These are phyloP conservation scores for Tipula helvola DNA, from an alignment of 2,888 invertebrate genomes.

Conservation along the genomic window DNA sequence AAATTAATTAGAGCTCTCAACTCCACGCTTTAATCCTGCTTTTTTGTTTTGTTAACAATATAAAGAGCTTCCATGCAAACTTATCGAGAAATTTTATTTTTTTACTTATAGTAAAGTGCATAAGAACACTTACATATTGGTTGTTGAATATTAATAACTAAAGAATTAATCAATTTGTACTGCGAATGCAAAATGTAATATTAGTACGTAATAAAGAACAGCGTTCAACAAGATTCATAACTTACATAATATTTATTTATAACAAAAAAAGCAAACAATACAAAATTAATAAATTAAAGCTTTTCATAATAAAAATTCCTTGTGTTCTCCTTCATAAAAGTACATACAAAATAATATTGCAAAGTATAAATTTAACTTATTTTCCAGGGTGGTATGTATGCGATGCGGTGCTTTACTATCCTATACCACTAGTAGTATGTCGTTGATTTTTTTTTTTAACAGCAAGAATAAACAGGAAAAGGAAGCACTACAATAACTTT, in stretches of 20 bases:
- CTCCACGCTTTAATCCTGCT: not conserved
- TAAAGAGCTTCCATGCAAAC: not conserved
- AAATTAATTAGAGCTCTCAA: not conserved
- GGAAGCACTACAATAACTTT: constrained; percentile 10
- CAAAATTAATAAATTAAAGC: not conserved
- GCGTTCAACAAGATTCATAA: too few species aligned
- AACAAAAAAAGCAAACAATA: not conserved
- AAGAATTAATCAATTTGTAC: too few species aligned
- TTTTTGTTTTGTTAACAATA: not conserved
- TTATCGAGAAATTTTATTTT: not conserved
- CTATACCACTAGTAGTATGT: not conserved
- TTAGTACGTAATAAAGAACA: too few species aligned
- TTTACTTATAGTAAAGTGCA: not conserved
- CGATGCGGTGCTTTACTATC: not conserved
- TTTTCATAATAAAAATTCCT: not conserved
- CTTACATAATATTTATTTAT: too few species aligned
- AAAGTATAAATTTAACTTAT: not conserved
- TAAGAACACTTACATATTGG: not conserved
- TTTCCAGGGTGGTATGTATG: not conserved
- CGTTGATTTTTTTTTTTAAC: not conserved
- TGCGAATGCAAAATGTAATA: too few species aligned
- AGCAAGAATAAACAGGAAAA: constrained; percentile 7
- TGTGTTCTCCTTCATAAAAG: not conserved
- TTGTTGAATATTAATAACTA: not conserved
- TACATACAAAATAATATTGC: not conserved